Evolutionary conservation across 2,113 vertebrate species (phyloP).

Genomic region (Pogona vitticeps): DNA sequence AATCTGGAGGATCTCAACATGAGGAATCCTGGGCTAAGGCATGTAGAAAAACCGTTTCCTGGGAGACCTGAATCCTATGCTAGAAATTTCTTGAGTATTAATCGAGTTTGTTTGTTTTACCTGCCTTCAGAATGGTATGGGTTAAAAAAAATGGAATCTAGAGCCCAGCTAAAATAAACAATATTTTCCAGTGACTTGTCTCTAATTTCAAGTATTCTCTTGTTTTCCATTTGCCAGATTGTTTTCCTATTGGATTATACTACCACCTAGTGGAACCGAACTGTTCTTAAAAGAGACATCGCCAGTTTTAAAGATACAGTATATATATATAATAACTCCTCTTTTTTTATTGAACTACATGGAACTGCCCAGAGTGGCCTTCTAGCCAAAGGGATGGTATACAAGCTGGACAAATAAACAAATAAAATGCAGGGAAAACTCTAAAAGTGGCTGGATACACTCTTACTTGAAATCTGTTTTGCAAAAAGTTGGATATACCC

Average conservation of each 20-base stretch:
- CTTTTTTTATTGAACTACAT: background rate
- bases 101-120: background rate
- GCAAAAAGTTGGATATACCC: background rate
- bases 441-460: background rate
- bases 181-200: background rate
- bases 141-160: too few relatives aligned
- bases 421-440: too few relatives aligned
- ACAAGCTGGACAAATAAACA: too few relatives aligned
- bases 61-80: background rate
- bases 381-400: too few relatives aligned
- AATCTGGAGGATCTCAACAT: background rate
- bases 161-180: background rate
- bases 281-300: too few relatives aligned
- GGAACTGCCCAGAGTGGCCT: too few relatives aligned
- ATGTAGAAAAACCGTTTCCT: background rate
- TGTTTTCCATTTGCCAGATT: background rate
- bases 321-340: too few relatives aligned
- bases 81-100: background rate
- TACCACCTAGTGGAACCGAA: conserved; percentile 68
- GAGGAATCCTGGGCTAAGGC: background rate
- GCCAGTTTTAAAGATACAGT: too few relatives aligned
- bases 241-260: background rate
- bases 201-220: background rate
- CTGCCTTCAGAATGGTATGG: background rate
- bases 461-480: background rate